phyloP scores from a whole-genome alignment of 2,113 vertebrate species.

The Notechis scutatus region DNA sequence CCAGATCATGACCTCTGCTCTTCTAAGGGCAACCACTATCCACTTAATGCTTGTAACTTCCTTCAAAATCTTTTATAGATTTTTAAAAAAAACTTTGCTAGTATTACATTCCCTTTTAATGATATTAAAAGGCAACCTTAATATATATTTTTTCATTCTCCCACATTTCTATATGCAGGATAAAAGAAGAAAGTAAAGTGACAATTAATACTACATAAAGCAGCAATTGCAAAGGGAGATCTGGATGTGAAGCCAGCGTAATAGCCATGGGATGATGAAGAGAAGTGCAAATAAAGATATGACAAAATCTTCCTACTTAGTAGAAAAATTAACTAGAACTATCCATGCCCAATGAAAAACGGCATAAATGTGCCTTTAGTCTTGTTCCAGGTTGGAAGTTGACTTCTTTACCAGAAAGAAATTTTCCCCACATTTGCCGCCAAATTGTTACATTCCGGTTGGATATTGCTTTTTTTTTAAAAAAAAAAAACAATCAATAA shows the following conservation, averaged over 20 bases:
- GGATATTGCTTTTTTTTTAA: background rate
- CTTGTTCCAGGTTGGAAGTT: background rate
- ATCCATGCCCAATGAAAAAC: background rate
- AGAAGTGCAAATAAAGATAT: background rate
- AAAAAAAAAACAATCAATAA: conserved; percentile 1
- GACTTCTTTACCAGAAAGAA: background rate
- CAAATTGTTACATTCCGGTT: background rate
- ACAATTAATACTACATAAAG: conserved; percentile 3
- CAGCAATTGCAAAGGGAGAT: background rate
- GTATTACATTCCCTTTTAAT: background rate
- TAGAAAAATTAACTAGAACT: background rate
- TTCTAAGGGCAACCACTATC: background rate
- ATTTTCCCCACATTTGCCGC: background rate
- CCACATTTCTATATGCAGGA: background rate
- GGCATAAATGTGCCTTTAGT: too few species aligned
- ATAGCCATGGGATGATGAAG: background rate
- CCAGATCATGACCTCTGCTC: background rate
- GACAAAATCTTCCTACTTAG: background rate
- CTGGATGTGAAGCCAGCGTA: background rate
- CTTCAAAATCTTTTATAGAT: background rate
- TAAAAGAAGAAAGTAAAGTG: background rate
- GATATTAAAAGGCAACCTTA: background rate
- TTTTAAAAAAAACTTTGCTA: background rate
- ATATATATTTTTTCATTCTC: too few species aligned
- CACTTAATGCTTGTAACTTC: conserved; percentile 7